Evolutionary conservation across 2,113 vertebrate species (phyloP).

Genomic region (Pachycephala philippinensis): DNA sequence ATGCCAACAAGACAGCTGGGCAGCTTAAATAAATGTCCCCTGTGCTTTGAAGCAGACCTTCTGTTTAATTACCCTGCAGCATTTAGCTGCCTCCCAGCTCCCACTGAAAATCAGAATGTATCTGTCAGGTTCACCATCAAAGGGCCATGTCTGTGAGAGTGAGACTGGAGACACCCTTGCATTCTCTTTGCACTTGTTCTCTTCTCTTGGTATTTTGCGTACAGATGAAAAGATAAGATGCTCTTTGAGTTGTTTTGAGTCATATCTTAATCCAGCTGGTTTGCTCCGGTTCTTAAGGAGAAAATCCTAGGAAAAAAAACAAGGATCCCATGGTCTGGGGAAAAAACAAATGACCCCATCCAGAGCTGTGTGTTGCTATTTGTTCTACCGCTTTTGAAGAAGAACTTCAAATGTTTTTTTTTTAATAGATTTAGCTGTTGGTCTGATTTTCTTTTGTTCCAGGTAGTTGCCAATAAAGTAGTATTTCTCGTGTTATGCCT

Average conservation of each 20-base stretch:
- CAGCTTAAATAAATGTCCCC: neutral
- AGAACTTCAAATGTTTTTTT: neutral
- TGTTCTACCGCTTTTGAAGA: neutral
- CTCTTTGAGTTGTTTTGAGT: constrained; percentile 5
- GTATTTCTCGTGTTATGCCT: neutral
- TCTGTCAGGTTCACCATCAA: constrained; percentile 1
- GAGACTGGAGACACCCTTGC: neutral
- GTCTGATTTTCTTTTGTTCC: neutral
- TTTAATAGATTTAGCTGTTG: neutral
- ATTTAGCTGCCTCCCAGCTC: neutral
- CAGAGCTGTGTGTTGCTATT: neutral
- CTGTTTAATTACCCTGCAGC: neutral
- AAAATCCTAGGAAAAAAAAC: neutral
- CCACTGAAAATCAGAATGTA: neutral
- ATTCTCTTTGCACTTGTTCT: neutral
- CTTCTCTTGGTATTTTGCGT: neutral
- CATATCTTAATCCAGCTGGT: neutral
- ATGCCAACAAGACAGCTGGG: neutral
- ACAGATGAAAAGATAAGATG: constrained; percentile 25
- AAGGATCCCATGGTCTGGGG: neutral
- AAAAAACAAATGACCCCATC: neutral
- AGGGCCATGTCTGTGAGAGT: neutral
- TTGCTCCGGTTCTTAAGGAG: neutral
- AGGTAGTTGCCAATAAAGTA: constrained; percentile 3
- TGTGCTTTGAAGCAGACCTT: neutral